phyloP scores from a whole-genome alignment of 2,888 invertebrate genomes.

The Proisotoma minuta region DNA sequence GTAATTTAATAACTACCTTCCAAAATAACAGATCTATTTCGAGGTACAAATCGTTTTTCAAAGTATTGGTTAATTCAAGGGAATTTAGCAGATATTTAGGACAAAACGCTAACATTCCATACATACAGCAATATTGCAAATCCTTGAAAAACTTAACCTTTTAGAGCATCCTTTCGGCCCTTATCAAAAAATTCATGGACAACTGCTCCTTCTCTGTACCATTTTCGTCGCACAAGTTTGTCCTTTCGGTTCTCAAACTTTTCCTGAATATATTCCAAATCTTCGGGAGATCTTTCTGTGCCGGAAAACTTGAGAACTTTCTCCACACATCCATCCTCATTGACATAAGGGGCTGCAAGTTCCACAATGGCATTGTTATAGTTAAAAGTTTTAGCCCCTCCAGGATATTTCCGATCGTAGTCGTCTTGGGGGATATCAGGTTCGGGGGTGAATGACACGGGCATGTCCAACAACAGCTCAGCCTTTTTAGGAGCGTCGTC shows the following conservation, averaged over 20 bases:
- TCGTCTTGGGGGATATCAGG: slow-evolving; percentile 61
- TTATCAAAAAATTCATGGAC: slow-evolving; percentile 61
- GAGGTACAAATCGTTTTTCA: too few species aligned
- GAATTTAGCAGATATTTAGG: too few species aligned
- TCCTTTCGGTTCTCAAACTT: slow-evolving; percentile 65
- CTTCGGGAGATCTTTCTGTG: slow-evolving; percentile 56
- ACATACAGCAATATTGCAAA: too few species aligned
- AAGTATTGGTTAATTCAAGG: too few species aligned
- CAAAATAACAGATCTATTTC: too few species aligned
- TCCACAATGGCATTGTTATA: slow-evolving; percentile 73
- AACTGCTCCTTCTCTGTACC: slow-evolving; percentile 56
- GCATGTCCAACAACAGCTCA: slow-evolving; percentile 73
- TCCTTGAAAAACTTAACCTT: too few species aligned
- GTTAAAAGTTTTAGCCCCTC: slow-evolving; percentile 57
- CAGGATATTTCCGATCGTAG: slow-evolving; percentile 66
- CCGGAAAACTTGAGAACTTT: slow-evolving; percentile 61
- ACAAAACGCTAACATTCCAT: too few species aligned
- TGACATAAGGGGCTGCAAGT: slow-evolving; percentile 70
- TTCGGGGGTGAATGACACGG: slow-evolving; percentile 59
- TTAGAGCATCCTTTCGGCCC: slow-evolving; percentile 66
- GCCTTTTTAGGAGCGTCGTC: slow-evolving; percentile 27
- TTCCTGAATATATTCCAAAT: slow-evolving; percentile 55
- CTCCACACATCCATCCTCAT: slow-evolving; percentile 66
- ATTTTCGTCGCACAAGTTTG: slow-evolving; percentile 57
- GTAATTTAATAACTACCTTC: too few species aligned